phyloP scores from a whole-genome alignment of 2,888 invertebrate species.

The Bombylius discolor region DNA sequence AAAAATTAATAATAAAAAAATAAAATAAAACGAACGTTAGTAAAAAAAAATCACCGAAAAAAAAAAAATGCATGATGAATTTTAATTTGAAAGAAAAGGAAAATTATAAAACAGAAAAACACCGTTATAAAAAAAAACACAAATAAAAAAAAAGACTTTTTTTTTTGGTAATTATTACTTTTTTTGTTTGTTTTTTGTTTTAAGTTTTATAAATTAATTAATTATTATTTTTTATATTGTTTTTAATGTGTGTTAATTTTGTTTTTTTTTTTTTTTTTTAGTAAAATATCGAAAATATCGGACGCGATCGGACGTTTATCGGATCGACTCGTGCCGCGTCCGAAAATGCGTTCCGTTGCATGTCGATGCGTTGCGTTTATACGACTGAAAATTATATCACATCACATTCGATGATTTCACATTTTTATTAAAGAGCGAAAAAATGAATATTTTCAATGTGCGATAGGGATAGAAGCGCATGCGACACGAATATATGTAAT shows the following conservation, averaged over 20 bases:
- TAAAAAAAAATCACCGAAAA: too few species aligned
- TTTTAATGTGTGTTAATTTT: background rate
- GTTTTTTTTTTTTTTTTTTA: background rate
- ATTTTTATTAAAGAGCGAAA: background rate
- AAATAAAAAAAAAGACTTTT: background rate
- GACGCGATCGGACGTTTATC: conserved; percentile 39
- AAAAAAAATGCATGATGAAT: too few species aligned
- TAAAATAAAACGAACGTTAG: too few species aligned
- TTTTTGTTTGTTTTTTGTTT: conserved; percentile 1
- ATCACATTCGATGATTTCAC: conserved; percentile 8
- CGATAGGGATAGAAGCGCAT: conserved; percentile 22
- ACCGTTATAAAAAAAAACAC: too few species aligned
- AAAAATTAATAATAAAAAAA: too few species aligned
- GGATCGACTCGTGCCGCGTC: conserved; percentile 38
- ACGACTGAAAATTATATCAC: conserved; percentile 38
- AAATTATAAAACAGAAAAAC: too few species aligned
- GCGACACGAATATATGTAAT: conserved; percentile 13
- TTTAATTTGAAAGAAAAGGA: too few species aligned
- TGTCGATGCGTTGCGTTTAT: conserved; percentile 39
- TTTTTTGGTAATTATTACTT: background rate
- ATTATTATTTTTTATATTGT: background rate
- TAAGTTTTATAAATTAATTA: background rate
- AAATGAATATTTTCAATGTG: conserved; percentile 19
- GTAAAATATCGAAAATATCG: conserved; percentile 15
- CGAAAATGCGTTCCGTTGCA: conserved; percentile 40